These are phyloP conservation scores for Danionella dracula DNA, from an alignment of 2,797 vertebrate genomes.

Conservation along the genomic window DNA sequence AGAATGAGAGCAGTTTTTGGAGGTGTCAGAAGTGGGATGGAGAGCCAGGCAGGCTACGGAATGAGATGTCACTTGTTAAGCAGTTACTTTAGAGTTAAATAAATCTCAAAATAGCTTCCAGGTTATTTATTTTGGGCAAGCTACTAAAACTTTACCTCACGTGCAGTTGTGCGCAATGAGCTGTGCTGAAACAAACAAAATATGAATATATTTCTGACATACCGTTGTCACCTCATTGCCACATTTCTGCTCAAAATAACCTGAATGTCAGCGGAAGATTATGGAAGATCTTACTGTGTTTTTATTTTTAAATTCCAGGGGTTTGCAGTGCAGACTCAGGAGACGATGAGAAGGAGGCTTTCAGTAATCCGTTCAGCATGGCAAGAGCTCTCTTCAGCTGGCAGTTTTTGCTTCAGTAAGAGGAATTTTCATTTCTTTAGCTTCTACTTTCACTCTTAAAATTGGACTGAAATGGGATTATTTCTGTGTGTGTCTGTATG, in stretches of 20 bases:
- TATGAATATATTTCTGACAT: too few species aligned
- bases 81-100: not conserved
- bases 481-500: not conserved
- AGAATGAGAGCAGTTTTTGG: not conserved
- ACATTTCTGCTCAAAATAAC: conserved; percentile 28
- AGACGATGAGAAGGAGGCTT: conserved; percentile 22
- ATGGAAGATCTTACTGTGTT: conserved; percentile 14
- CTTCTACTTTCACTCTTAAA: not conserved
- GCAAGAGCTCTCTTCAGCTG: conserved; percentile 7
- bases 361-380: conserved; percentile 42
- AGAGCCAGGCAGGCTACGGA: not conserved
- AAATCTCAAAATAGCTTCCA: too few species aligned
- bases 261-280: conserved; percentile 18
- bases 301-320: conserved; percentile 23
- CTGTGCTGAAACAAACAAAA: not conserved
- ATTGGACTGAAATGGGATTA: not conserved
- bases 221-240: conserved; percentile 13
- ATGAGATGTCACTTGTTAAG: not conserved
- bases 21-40: not conserved
- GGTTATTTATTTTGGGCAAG: too few species aligned
- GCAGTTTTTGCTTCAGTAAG: not conserved
- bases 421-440: not conserved
- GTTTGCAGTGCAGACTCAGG: conserved; percentile 17
- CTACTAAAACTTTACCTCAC: not conserved
- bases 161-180: not conserved